These are phyloP conservation scores for Brachystomella parvula DNA, from an alignment of 1,140 invertebrate species.

Conservation along the genomic window DNA sequence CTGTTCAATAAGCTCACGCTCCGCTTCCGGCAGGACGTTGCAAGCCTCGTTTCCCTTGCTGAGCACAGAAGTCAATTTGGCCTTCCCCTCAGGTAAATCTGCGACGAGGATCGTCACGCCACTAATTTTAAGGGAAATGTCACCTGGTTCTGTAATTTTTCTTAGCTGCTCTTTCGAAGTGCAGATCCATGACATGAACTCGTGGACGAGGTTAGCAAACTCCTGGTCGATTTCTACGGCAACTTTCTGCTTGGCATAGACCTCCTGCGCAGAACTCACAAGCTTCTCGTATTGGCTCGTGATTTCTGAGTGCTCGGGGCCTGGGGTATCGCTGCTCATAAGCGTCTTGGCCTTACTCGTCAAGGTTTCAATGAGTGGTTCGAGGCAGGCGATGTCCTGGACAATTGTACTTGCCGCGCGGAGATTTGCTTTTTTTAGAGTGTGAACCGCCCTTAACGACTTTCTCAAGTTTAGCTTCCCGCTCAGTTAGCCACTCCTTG, in stretches of 20 bases:
- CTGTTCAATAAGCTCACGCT: slow-evolving; percentile 82
- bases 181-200: slow-evolving; percentile 85
- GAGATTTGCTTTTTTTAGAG: slow-evolving; percentile 62
- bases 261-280: slow-evolving; percentile 76
- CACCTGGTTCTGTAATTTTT: slow-evolving; percentile 87
- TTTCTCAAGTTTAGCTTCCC: slow-evolving; percentile 88
- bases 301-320: slow-evolving; percentile 77
- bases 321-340: slow-evolving; percentile 62
- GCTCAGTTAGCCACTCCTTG: slow-evolving; percentile 89
- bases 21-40: slow-evolving; percentile 69
- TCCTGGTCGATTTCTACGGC: slow-evolving; percentile 71
- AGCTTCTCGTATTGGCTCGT: slow-evolving; percentile 81
- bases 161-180: slow-evolving; percentile 79
- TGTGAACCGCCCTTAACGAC: slow-evolving; percentile 70
- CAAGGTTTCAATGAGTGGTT: slow-evolving; percentile 89
- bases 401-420: slow-evolving; percentile 86
- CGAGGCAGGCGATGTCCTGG: slow-evolving; percentile 87
- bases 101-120: slow-evolving; percentile 74
- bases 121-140: slow-evolving; percentile 73
- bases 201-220: slow-evolving; percentile 80
- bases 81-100: slow-evolving; percentile 69
- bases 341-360: slow-evolving; percentile 82
- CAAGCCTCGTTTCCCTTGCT: slow-evolving; percentile 74
- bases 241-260: slow-evolving; percentile 83
- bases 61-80: slow-evolving; percentile 70